Conservation (phyloP, 2,113 vertebrate genomes). For the Peromyscus californicus region DNA sequence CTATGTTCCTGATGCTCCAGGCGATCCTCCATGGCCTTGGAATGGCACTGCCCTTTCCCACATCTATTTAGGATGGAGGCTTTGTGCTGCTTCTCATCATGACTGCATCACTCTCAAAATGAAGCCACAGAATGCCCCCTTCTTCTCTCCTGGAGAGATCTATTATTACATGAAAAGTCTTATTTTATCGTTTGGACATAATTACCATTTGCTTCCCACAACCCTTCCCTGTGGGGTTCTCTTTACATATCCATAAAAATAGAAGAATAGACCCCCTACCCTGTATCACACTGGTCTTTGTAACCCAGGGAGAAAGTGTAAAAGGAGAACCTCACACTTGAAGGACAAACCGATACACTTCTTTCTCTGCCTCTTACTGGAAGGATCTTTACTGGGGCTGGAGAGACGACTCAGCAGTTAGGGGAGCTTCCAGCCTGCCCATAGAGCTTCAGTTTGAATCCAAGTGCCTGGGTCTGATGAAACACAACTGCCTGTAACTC, state of each 20-base stretch:
- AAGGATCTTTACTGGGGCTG: slow-evolving; percentile 66
- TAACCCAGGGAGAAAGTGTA: slow-evolving; percentile 46
- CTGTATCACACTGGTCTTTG: slow-evolving; percentile 37
- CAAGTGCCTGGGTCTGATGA: too few relatives aligned
- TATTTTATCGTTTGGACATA: not conserved
- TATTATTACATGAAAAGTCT: not conserved
- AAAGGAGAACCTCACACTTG: slow-evolving; percentile 47
- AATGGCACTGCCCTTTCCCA: not conserved
- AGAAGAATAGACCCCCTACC: not conserved
- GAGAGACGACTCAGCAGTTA: not conserved
- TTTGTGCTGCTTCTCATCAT: not conserved
- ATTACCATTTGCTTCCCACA: not conserved
- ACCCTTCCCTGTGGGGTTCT: not conserved
- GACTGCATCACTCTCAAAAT: slow-evolving; percentile 37
- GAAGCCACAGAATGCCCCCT: not conserved
- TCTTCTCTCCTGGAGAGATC: slow-evolving; percentile 3
- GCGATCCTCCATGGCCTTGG: slow-evolving; percentile 6
- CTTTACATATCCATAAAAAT: not conserved
- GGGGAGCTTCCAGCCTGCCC: not conserved
- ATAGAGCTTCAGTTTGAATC: too few relatives aligned
- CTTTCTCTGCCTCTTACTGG: slow-evolving; percentile 64
- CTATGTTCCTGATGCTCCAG: not conserved
- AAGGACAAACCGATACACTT: slow-evolving; percentile 57
- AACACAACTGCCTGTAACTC: not conserved
- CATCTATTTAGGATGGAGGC: slow-evolving; percentile 25